Evolutionary conservation across 2,888 invertebrate species (phyloP), one percentile per base, ranked within the genome.

Genomic region (Acrobasis suavella): DNA sequence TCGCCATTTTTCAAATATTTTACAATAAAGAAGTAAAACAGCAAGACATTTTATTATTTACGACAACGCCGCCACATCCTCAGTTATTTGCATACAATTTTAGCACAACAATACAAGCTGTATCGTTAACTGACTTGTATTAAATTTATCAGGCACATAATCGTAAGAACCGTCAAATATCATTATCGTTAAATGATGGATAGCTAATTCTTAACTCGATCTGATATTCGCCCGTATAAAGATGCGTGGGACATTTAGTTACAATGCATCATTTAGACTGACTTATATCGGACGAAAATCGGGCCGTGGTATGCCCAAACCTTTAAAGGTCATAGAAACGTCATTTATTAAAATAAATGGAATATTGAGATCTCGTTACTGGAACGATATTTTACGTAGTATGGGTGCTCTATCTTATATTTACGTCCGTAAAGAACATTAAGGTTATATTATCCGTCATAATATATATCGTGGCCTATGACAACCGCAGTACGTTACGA

Each of bases 161-260:
- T 87, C 87, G 75, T 83, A 86, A 86, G 81, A 82, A 77, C 79
- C 82, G 88, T 90, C 90, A 87, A 87, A 87, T 87, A 83, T 86
- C 81, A 89, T 89, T 91, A 89, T 88, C 87, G 80, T 83, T 80
- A 80, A 74, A 86, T 91, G 91, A 91, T 91, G 85, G 91, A 91
- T 91, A 81, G 87, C 82, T 87, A 88, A 89, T 89, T 82, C 80
- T 78, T 77, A 70, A 76, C 73, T 69, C 74, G 83, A 89, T 90
- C 90, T 82, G 90, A 89, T 90, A 82, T 82, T 77, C 77, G 74
- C 70, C 75, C 70, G 78, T 79, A 79, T 84, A 86, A 87, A 87
- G 86, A 87, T 86, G 91, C 90, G 91, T 91, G 91, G 91, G 91
- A 91, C 83, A 85, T 67, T n/a, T 63, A 69, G 68, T 69, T 74